phyloP scores from a whole-genome alignment of 2,113 vertebrate species.

The Podarcis muralis region DNA sequence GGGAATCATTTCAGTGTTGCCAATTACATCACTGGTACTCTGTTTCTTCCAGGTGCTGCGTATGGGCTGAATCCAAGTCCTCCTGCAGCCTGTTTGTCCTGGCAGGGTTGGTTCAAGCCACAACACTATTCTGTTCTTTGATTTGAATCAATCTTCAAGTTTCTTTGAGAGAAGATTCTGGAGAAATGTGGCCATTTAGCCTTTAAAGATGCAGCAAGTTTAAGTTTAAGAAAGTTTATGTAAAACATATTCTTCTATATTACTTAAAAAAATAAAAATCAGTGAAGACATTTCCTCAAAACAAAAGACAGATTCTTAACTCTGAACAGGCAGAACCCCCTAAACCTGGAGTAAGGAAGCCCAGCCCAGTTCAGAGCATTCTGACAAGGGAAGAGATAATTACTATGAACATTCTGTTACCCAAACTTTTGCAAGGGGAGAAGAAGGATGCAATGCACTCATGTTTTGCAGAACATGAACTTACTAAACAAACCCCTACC shows the following conservation, averaged over 20 bases:
- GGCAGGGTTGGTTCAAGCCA: slow-evolving; percentile 33
- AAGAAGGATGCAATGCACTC: background rate
- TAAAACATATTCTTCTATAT: background rate
- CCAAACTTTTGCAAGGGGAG: background rate
- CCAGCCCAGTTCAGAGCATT: background rate
- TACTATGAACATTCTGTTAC: background rate
- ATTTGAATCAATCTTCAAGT: slow-evolving; percentile 25
- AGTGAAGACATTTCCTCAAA: background rate
- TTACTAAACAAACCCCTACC: background rate
- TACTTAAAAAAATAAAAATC: background rate
- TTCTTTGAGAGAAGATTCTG: slow-evolving; percentile 24
- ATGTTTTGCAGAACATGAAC: background rate
- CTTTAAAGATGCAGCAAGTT: background rate
- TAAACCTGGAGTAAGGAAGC: background rate
- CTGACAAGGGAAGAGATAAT: background rate
- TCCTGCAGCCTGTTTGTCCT: slow-evolving; percentile 34
- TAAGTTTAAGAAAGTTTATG: rapidly evolving
- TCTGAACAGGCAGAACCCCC: background rate
- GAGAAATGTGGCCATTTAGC: background rate
- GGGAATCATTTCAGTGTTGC: slow-evolving; percentile 14
- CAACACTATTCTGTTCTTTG: slow-evolving; percentile 2
- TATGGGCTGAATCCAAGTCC: slow-evolving; percentile 30
- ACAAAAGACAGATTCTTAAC: background rate
- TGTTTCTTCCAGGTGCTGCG: slow-evolving; percentile 51
- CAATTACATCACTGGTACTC: slow-evolving; percentile 24